phyloP scores from a whole-genome alignment of 1,140 invertebrate species.

The Megalopta genalis region DNA sequence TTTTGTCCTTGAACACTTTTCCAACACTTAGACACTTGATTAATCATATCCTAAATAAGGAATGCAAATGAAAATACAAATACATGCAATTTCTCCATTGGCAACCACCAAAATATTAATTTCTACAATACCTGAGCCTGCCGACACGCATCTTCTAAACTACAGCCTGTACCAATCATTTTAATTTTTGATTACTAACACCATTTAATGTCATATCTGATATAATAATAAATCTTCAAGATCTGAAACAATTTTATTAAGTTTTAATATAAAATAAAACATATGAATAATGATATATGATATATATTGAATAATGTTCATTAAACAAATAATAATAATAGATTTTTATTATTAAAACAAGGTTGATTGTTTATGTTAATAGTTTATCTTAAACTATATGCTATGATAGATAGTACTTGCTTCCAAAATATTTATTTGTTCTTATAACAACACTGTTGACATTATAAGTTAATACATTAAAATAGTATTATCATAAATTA shows the following conservation, averaged over 20 bases:
- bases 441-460: no score
- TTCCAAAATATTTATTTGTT: no score
- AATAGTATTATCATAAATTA: no score
- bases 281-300: neutral
- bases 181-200: conserved; percentile 66
- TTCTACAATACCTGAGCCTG: conserved; percentile 74
- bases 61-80: conserved; percentile 12
- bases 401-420: no score
- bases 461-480: no score
- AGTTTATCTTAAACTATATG: no score
- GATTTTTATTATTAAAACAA: neutral
- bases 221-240: conserved; percentile 64
- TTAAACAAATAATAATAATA: no score
- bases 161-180: conserved; percentile 76
- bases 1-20: conserved; percentile 66
- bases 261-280: neutral
- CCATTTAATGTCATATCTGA: conserved; percentile 75
- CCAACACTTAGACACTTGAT: conserved; percentile 71
- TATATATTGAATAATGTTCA: no score
- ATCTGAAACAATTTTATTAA: conserved; percentile 65
- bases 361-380: neutral
- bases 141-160: conserved; percentile 76
- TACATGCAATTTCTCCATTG: neutral
- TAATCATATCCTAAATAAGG: conserved; percentile 73
- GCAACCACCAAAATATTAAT: neutral